A percentile compares a stretch with the other conserved stretches of the same genome.
These are phyloP conservation scores for Amia ocellicauda DNA, from an alignment of 2,113 vertebrate species.

Conservation along the genomic window DNA sequence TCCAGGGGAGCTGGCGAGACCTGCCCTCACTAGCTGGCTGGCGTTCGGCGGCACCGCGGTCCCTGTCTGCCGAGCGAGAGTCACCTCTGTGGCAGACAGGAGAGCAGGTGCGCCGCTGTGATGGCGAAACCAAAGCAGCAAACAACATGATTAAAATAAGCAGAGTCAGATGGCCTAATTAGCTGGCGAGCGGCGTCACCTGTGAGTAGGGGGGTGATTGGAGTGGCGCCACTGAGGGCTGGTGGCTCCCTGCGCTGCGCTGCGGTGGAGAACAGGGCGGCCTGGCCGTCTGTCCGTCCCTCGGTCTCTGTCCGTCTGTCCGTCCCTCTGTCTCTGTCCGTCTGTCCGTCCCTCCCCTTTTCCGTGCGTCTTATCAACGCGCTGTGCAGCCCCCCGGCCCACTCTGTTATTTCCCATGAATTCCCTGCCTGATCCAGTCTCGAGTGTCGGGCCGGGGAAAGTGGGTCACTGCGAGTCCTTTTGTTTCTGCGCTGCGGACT, in stretches of 20 bases:
- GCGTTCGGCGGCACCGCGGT: not conserved
- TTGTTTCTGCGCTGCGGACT: too few relatives aligned
- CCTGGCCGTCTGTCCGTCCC: constrained; percentile 20
- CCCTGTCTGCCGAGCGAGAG: not conserved
- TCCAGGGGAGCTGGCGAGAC: constrained; percentile 34
- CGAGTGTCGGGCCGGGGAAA: too few relatives aligned
- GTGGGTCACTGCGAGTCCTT: too few relatives aligned
- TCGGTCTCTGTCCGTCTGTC: constrained; percentile 14
- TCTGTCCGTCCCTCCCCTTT: not conserved
- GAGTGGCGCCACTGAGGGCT: constrained; percentile 14
- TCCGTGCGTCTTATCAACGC: not conserved
- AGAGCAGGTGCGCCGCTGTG: constrained; percentile 37
- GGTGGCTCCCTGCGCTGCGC: too few relatives aligned
- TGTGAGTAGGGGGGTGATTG: constrained; percentile 31
- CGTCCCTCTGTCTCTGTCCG: constrained; percentile 23
- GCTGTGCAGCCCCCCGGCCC: not conserved
- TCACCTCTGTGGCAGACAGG: not conserved
- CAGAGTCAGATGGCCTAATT: constrained; percentile 34
- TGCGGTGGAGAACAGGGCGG: constrained; percentile 5
- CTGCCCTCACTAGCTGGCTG: constrained; percentile 1
- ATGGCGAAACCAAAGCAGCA: constrained; percentile 31
- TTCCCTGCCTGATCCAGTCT: too few relatives aligned
- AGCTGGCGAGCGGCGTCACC: constrained; percentile 35
- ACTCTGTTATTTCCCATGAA: not conserved
- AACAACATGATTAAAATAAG: constrained; percentile 40